phyloP scores from a whole-genome alignment of 2,888 invertebrate genomes.

The Aleiodes testaceus region DNA sequence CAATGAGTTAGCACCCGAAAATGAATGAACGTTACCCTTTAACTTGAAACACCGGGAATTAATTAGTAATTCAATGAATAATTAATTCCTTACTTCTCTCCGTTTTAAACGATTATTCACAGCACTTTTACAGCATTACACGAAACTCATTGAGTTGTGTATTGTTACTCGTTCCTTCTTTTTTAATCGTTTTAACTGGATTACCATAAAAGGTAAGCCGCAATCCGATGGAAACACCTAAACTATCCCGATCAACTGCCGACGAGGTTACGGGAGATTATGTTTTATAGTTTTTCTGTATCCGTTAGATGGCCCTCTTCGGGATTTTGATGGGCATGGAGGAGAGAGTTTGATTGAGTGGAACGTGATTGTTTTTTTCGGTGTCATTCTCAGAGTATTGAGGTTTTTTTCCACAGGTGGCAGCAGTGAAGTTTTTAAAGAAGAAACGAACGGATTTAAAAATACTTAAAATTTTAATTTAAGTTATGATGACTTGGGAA shows the following conservation, averaged over 20 bases:
- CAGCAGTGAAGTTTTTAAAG: no score
- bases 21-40: constrained; percentile 18
- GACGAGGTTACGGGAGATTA: constrained; percentile 6
- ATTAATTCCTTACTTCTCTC: constrained; percentile 52
- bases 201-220: constrained; percentile 72
- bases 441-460: no score
- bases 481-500: no score
- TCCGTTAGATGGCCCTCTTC: constrained; percentile 21
- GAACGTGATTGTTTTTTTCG: neutral
- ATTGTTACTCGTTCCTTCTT: constrained; percentile 45
- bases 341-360: neutral
- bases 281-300: neutral
- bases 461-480: no score
- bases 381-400: no score
- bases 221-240: constrained; percentile 45
- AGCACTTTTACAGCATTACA: constrained; percentile 60
- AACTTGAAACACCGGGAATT: neutral
- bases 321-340: neutral
- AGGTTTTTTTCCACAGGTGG: no score
- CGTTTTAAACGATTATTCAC: constrained; percentile 44
- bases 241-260: constrained; percentile 30
- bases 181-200: constrained; percentile 54
- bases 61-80: neutral
- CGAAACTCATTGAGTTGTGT: constrained; percentile 37
- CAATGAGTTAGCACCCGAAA: constrained; percentile 44